These are phyloP conservation scores for Helobdella robusta DNA, from an alignment of 2,888 invertebrate genomes.

Conservation along the genomic window DNA sequence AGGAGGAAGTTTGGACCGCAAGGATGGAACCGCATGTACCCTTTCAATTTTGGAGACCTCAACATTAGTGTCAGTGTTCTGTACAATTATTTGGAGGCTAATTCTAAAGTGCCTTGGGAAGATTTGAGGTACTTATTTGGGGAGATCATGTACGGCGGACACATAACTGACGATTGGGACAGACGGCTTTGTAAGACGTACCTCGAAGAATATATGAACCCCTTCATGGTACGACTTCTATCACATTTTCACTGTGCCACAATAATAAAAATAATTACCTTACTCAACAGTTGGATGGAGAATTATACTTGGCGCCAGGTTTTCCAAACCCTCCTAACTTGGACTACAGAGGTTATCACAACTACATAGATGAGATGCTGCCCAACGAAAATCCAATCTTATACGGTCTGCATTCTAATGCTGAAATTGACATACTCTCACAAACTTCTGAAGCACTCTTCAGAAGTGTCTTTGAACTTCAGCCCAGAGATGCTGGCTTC, in stretches of 20 bases:
- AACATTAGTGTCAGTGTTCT: slow-evolving; percentile 87
- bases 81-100: slow-evolving; percentile 86
- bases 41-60: slow-evolving; percentile 84
- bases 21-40: slow-evolving; percentile 67
- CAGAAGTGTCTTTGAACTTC: slow-evolving; percentile 89
- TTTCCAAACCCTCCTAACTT: slow-evolving; percentile 86
- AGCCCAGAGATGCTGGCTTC: slow-evolving; percentile 79
- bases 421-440: slow-evolving; percentile 88
- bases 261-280: neutral
- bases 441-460: slow-evolving; percentile 86
- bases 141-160: slow-evolving; percentile 96
- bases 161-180: slow-evolving; percentile 96
- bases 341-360: slow-evolving; percentile 81
- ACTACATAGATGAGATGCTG: slow-evolving; percentile 82
- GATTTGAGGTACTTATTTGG: slow-evolving; percentile 83
- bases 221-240: slow-evolving; percentile 62
- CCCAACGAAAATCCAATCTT: slow-evolving; percentile 85
- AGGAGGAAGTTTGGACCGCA: slow-evolving; percentile 89
- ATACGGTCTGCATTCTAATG: slow-evolving; percentile 89
- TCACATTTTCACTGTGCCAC: neutral
- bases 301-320: slow-evolving; percentile 78
- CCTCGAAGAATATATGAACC: slow-evolving; percentile 82
- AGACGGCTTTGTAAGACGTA: slow-evolving; percentile 66
- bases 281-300: slow-evolving; percentile 69
- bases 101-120: slow-evolving; percentile 84